phyloP scores from a whole-genome alignment of 2,888 invertebrate species.

The Molorchus minor region DNA sequence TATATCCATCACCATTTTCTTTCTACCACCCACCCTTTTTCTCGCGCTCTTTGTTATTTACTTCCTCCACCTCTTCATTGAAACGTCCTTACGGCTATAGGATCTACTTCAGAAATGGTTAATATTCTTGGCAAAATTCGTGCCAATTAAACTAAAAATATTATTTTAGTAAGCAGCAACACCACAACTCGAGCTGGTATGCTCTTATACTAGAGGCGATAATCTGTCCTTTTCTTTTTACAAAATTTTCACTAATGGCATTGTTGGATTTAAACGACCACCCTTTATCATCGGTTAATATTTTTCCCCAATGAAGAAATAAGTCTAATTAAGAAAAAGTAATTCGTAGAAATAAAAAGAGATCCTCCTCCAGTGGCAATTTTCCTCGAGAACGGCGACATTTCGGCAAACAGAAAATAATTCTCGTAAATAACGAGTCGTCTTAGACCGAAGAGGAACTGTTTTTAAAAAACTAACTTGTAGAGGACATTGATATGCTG shows the following conservation, averaged over 20 bases:
- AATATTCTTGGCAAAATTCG: no score
- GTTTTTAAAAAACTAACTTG: conserved; percentile 27
- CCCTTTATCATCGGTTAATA: conserved; percentile 15
- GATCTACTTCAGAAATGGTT: no score
- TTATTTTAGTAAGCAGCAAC: neutral
- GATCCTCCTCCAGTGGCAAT: conserved; percentile 15
- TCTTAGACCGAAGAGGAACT: conserved; percentile 22
- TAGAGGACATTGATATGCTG: conserved; percentile 37
- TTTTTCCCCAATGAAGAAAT: conserved; percentile 17
- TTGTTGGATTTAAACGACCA: conserved; percentile 9
- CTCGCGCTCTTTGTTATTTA: no score
- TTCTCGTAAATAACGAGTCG: conserved; percentile 40
- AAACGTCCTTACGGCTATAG: no score
- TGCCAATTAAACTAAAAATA: no score
- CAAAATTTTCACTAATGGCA: neutral
- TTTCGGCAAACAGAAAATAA: conserved; percentile 32
- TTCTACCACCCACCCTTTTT: no score
- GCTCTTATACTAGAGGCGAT: no score
- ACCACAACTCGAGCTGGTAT: no score
- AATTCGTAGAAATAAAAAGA: conserved; percentile 12
- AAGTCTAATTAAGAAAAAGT: conserved; percentile 21
- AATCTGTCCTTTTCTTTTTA: neutral
- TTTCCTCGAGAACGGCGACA: conserved; percentile 9
- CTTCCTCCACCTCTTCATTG: no score
- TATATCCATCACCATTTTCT: no score